Conservation (phyloP, 1,140 invertebrate species). For the Tyrophagus putrescentiae region DNA sequence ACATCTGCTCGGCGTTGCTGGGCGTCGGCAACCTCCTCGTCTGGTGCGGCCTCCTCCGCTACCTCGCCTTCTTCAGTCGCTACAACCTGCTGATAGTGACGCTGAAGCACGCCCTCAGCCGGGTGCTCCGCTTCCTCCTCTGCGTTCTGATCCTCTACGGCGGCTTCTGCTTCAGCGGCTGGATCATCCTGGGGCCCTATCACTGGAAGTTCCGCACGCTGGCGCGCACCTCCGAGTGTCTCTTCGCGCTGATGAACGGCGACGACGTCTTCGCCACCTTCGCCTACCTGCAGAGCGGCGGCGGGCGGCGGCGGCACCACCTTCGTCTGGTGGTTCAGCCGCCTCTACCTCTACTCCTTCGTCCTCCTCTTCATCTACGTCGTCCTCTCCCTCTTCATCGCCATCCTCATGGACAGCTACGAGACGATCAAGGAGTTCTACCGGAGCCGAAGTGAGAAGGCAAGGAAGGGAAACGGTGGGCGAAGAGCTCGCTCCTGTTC, state of each 20-base stretch:
- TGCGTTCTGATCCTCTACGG: slow-evolving; percentile 57
- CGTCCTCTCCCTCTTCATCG: slow-evolving; percentile 90
- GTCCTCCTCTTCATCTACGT: slow-evolving; percentile 96
- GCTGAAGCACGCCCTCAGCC: slow-evolving; percentile 74
- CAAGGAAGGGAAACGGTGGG: too few species aligned
- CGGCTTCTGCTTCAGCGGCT: slow-evolving; percentile 93
- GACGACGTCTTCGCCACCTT: slow-evolving; percentile 22
- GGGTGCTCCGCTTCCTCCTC: slow-evolving; percentile 77
- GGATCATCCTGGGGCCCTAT: slow-evolving; percentile 93
- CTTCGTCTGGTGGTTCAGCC: slow-evolving; percentile 85
- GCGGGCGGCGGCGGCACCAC: slow-evolving; percentile 44
- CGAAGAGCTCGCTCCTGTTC: too few species aligned
- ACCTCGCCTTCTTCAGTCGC: slow-evolving; percentile 91
- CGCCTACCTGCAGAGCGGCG: slow-evolving; percentile 39
- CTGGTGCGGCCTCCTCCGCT: slow-evolving; percentile 93
- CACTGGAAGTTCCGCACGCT: slow-evolving; percentile 88
- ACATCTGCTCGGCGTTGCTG: slow-evolving; percentile 79
- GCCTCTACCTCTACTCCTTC: slow-evolving; percentile 91
- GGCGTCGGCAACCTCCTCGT: slow-evolving; percentile 87
- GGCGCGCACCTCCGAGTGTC: slow-evolving; percentile 71
- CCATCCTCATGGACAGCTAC: slow-evolving; percentile 97
- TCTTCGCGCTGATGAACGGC: slow-evolving; percentile 38
- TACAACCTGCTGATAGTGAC: slow-evolving; percentile 96
- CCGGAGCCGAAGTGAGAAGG: slow-evolving; percentile 15
- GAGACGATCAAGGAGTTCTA: slow-evolving; percentile 68